Percentiles rank a stretch among this genome's conserved stretches.
phyloP scores from a whole-genome alignment of 2,113 vertebrate genomes.

The Engraulis encrasicolus region DNA sequence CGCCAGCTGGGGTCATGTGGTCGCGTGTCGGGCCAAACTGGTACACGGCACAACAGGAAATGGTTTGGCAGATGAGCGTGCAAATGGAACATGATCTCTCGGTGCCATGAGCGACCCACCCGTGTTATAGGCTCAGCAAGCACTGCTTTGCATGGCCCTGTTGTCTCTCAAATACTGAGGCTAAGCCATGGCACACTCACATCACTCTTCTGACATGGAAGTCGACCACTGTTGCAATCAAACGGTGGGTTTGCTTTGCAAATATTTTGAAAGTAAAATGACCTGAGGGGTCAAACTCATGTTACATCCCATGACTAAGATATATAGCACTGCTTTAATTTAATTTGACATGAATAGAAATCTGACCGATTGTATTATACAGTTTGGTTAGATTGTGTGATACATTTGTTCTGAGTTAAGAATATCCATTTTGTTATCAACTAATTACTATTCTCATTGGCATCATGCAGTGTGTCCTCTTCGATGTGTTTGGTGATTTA shows the following conservation, averaged over 20 bases:
- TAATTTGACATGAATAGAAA: too few relatives aligned
- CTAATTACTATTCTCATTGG: background rate
- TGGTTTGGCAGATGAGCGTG: background rate
- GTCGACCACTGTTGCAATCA: constrained; percentile 5
- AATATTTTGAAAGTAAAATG: background rate
- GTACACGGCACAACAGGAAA: background rate
- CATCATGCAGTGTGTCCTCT: background rate
- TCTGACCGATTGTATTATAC: too few relatives aligned
- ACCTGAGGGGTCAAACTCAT: background rate
- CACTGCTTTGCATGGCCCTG: constrained; percentile 10
- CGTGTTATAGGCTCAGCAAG: background rate
- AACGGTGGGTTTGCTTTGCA: background rate
- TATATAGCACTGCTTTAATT: too few relatives aligned
- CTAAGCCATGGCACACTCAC: background rate
- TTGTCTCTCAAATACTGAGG: constrained; percentile 6
- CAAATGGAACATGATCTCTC: background rate
- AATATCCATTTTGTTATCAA: background rate
- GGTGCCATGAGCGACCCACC: background rate
- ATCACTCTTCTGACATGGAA: background rate
- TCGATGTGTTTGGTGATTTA: too few relatives aligned
- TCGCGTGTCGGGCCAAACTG: background rate
- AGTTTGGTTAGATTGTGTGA: background rate
- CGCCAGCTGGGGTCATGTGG: background rate
- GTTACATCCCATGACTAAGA: too few relatives aligned
- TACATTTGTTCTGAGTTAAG: background rate